Evolutionary conservation across 2,888 invertebrate species (phyloP), one percentile per base, ranked within the genome.

Genomic region (Carabus problematicus): DNA sequence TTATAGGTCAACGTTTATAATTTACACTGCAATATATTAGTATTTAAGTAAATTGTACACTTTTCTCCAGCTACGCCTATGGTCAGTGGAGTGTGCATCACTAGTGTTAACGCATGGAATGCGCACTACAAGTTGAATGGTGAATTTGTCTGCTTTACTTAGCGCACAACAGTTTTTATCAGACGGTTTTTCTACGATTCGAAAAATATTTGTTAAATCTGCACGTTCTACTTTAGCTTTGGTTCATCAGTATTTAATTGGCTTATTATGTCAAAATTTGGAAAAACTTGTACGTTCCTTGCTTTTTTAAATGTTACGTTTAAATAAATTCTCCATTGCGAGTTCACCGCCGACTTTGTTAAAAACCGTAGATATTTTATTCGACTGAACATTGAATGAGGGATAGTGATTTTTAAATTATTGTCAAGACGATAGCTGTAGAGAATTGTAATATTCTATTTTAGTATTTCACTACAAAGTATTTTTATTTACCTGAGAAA

Each of bases 221-320:
- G 41, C 29, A 12, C 52, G 19, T 18, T 52, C 52, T 11, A 52
- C 12, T 52, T 52, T 9, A 19, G 59, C n/a, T 56, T 12, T 41
- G 8, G 59, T 16, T 66, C 58, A 66, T 66, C 58, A 59, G 19
- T 18, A 40, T 18, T 49, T 45, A 49, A 59, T 18, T 11, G n/a
- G 11, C 66, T 59, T 59, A 66, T 66, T 66, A 59, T 18, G 45
- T 49, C 59, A 66, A 66, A 66, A 40, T 66, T 49, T 66, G 18
- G 63, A 66, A 66, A 66, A 66, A 66, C 59, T 66, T 59, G 66
- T 47, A n/a, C 9, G 12, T 62, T 49, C 14, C 11, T 11, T 16
- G n/a, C 29, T 12, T 29, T 29, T 29, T 40, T 11, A 12, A 14
- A 58, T 58, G 42, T 62, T 62, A 62, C 49, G 45, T 49, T 49